Conservation (phyloP, 2,888 invertebrate genomes). For the Archaeoteleia sp. region DNA sequence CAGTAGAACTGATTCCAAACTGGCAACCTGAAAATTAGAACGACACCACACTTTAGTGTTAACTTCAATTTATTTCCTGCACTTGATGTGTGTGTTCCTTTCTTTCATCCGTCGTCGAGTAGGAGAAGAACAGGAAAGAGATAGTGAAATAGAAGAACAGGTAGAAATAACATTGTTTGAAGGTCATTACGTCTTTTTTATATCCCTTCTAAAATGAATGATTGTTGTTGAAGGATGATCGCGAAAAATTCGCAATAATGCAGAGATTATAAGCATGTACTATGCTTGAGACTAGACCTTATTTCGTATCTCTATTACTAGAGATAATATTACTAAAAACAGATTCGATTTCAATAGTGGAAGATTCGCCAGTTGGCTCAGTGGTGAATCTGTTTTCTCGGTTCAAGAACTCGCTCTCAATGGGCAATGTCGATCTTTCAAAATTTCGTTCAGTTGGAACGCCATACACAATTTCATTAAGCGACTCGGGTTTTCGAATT, state of each 20-base stretch:
- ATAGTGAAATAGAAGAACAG: slow-evolving; percentile 36
- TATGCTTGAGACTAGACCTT: slow-evolving; percentile 51
- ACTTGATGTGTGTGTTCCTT: slow-evolving; percentile 35
- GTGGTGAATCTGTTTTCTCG: slow-evolving; percentile 64
- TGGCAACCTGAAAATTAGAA: slow-evolving; percentile 72
- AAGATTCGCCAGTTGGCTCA: slow-evolving; percentile 66
- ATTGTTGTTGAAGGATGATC: not conserved
- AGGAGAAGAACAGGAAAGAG: slow-evolving; percentile 51
- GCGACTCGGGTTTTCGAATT: slow-evolving; percentile 30
- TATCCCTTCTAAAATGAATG: slow-evolving; percentile 1
- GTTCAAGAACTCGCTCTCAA: slow-evolving; percentile 67
- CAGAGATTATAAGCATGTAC: not conserved
- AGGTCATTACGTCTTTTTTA: slow-evolving; percentile 15
- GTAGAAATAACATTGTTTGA: not conserved
- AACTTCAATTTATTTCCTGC: slow-evolving; percentile 25
- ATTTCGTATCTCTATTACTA: slow-evolving; percentile 36
- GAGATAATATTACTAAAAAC: slow-evolving; percentile 70
- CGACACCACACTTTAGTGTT: slow-evolving; percentile 45
- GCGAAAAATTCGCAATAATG: not conserved
- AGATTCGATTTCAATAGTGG: slow-evolving; percentile 73
- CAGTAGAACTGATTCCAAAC: slow-evolving; percentile 59
- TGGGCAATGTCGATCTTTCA: slow-evolving; percentile 71
- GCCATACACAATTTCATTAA: slow-evolving; percentile 64
- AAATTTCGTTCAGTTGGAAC: slow-evolving; percentile 58
- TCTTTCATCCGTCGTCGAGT: slow-evolving; percentile 33